Evolutionary conservation across 1,140 invertebrate species (phyloP).

Genomic region (Anagrus nilaparvatae): DNA sequence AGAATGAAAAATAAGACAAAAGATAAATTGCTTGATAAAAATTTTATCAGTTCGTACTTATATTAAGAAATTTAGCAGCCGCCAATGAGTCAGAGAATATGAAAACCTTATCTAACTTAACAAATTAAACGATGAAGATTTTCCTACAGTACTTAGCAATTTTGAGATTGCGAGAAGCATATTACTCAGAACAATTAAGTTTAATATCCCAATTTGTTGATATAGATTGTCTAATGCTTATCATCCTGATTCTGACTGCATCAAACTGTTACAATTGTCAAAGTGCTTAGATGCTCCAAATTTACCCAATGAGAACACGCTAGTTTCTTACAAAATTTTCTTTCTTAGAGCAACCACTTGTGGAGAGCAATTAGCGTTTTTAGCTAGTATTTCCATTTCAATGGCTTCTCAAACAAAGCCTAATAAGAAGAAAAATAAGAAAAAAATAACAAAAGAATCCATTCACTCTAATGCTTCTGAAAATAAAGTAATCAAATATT

Average conservation of each 20-base stretch:
- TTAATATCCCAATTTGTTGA: slow-evolving; percentile 31
- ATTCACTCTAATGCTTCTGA: slow-evolving; percentile 23
- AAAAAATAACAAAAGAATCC: slow-evolving; percentile 32
- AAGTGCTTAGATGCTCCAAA: slow-evolving; percentile 25
- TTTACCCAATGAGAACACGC: slow-evolving; percentile 25
- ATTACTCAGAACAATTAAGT: slow-evolving; percentile 32
- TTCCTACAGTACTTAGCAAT: slow-evolving; percentile 27
- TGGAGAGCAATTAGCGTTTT: slow-evolving; percentile 35
- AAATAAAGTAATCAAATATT: slow-evolving; percentile 26
- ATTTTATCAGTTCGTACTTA: slow-evolving; percentile 31
- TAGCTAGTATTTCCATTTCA: slow-evolving; percentile 32
- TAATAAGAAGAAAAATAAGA: slow-evolving; percentile 33
- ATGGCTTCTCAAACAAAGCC: slow-evolving; percentile 25
- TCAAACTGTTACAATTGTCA: slow-evolving; percentile 24
- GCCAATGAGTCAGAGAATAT: slow-evolving; percentile 25
- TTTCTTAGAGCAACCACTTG: slow-evolving; percentile 36
- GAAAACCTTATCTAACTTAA: slow-evolving; percentile 24
- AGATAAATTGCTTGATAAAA: slow-evolving; percentile 31
- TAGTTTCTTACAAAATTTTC: slow-evolving; percentile 33
- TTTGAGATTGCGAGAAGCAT: slow-evolving; percentile 34
- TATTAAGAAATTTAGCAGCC: slow-evolving; percentile 33
- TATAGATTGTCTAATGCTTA: slow-evolving; percentile 24
- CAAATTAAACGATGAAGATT: slow-evolving; percentile 25
- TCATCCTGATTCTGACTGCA: slow-evolving; percentile 29
- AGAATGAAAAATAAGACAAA: slow-evolving; percentile 33